These are phyloP conservation scores for Dicyrtomina minuta DNA, from an alignment of 2,888 invertebrate genomes.

Conservation along the genomic window DNA sequence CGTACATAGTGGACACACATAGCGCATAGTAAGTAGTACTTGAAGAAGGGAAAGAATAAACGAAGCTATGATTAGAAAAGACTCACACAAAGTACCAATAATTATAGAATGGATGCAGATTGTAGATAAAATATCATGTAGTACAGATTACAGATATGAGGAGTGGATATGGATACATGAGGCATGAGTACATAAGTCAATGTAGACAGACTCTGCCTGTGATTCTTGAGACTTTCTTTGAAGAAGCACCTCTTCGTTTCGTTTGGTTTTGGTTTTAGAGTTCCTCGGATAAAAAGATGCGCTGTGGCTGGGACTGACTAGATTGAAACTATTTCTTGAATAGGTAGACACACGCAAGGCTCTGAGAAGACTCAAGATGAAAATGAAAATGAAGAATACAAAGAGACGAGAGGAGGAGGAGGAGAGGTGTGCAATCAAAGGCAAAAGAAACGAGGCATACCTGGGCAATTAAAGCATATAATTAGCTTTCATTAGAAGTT, in stretches of 20 bases:
- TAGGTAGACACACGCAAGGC: conserved; percentile 30
- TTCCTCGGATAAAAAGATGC: neutral
- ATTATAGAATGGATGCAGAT: no score
- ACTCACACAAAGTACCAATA: no score
- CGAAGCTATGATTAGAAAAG: no score
- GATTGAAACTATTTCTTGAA: conserved; percentile 18
- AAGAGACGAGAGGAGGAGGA: conserved; percentile 11
- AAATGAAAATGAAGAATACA: neutral
- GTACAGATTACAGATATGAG: no score
- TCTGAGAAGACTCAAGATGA: neutral
- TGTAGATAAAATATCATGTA: no score
- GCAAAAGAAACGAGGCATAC: conserved; percentile 41
- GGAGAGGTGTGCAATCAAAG: conserved; percentile 42
- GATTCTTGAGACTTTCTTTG: conserved; percentile 16
- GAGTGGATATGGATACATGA: no score
- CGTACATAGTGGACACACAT: no score
- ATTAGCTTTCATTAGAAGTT: conserved; percentile 51
- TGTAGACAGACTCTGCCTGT: no score
- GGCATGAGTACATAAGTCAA: no score
- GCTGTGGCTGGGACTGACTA: neutral
- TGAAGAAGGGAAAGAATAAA: no score
- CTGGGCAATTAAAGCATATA: conserved; percentile 51
- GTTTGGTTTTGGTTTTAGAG: neutral
- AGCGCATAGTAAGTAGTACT: no score
- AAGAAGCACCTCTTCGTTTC: no score